Evolutionary conservation across 2,888 invertebrate genomes (phyloP), one percentile per base, ranked within the genome.

Genomic region (Neoscelio sp.): DNA sequence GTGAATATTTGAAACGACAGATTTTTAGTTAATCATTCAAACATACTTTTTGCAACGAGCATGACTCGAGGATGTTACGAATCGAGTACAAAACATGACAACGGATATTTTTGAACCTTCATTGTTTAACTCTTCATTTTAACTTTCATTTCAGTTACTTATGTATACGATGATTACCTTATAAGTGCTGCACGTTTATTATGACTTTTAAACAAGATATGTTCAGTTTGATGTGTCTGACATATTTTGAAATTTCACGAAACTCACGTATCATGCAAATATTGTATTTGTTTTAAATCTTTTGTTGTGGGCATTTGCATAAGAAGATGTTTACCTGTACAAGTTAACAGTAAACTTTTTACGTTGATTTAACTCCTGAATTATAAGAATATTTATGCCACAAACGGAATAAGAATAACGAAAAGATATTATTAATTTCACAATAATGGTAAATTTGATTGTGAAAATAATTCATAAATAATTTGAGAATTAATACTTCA

Each of bases 81-180:
- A 62, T 62, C 12, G 28, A 46, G 20, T 8, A 13, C 12, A 33
- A 46, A 62, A 46, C 46, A 62, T 35, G 60, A 44, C 40, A 64
- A 50, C 50, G 12, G 15, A 50, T 35, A 62, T 64, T 64, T 62
- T 64, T 50, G 15, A 64, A 40, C 17, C 40, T 28, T 50, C 40
- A 28, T 33, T 64, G 35, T 13, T 18, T 40, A 64, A 64, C 40
- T 35, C 10, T 33, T 15, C 42, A 12, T 42, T 50, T 38, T 12
- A 28, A 50, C 64, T 64, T 64, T 64, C 64, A 50, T 64, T 50
- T 38, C 35, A 10, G 26, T 40, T 40, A 35, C 23, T 28, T 48
- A 48, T 23, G 40, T 40, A 50, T 40, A 12, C 50, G 20, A 20
- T 44, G 40, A 60, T 44, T 60, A 60, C 15, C 44, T 44, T 28